Evolutionary conservation across 2,797 vertebrate genomes (phyloP).

Genomic region (Micrastur ruficollis): DNA sequence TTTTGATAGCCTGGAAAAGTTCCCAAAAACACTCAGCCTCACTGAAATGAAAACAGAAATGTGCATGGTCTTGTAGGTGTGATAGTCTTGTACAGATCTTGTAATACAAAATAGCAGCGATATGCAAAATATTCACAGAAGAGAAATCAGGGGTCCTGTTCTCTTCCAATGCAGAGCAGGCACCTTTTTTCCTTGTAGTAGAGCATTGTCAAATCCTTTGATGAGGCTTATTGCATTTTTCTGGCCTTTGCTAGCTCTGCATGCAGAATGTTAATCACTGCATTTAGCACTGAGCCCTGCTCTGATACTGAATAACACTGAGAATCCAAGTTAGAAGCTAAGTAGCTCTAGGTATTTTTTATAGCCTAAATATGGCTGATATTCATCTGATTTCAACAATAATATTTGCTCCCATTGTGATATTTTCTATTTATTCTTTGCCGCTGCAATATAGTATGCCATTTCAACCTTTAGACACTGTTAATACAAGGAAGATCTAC

Average conservation of each 20-base stretch:
- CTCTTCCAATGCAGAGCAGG: background rate
- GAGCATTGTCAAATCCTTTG: background rate
- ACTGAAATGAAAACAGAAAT: background rate
- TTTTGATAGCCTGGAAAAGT: background rate
- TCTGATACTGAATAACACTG: background rate
- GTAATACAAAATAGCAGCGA: background rate
- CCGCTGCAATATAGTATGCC: background rate
- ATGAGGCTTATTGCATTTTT: background rate
- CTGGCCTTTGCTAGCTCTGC: background rate
- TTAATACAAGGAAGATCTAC: background rate
- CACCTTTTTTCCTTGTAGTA: background rate
- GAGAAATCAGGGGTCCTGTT: background rate
- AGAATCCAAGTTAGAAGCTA: background rate
- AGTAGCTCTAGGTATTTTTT: background rate
- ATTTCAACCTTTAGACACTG: background rate
- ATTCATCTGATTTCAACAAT: background rate
- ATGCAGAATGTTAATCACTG: background rate
- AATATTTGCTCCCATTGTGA: background rate
- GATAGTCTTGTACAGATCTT: background rate
- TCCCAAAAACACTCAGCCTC: background rate
- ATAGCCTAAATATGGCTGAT: background rate
- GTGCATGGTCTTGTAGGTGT: background rate
- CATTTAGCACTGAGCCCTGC: background rate
- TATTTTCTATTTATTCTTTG: background rate
- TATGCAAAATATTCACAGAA: background rate